phyloP scores from a whole-genome alignment of 37 sponge, comb jelly and placozoan genomes.

The Spongia lamella region DNA sequence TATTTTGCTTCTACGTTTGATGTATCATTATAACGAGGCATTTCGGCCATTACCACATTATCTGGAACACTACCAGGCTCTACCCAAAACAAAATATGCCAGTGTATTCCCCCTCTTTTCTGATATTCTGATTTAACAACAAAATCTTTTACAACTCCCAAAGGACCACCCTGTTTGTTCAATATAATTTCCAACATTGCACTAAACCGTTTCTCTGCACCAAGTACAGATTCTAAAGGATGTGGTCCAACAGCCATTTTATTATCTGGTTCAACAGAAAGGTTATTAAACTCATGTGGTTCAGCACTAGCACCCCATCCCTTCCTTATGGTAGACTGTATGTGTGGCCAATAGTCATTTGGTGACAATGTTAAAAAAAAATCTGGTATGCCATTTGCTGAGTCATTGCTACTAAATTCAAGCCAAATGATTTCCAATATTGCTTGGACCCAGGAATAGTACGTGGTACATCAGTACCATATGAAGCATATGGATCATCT shows the following conservation, averaged over 20 bases:
- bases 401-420: no score
- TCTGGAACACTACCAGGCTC: conserved; percentile 5
- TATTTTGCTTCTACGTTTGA: neutral
- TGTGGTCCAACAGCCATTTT: neutral
- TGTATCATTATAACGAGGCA: neutral
- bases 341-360: no score
- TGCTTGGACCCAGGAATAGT: no score
- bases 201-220: conserved; percentile 18
- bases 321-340: no score
- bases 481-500: no score
- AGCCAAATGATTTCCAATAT: no score
- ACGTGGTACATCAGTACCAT: no score
- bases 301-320: conserved; percentile 7
- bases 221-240: conserved; percentile 3
- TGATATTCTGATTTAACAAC: conserved; percentile 25
- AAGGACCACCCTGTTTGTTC: neutral
- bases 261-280: neutral
- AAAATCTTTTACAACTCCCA: conserved; percentile 7
- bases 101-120: conserved; percentile 16
- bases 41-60: neutral
- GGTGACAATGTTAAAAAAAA: conserved; percentile 3
- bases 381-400: conserved; percentile 6
- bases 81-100: no score
- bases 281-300: conserved; percentile 1
- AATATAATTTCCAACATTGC: conserved; percentile 1